Conservation (phyloP, 2,113 vertebrate genomes). For the Zapus hudsonius region DNA sequence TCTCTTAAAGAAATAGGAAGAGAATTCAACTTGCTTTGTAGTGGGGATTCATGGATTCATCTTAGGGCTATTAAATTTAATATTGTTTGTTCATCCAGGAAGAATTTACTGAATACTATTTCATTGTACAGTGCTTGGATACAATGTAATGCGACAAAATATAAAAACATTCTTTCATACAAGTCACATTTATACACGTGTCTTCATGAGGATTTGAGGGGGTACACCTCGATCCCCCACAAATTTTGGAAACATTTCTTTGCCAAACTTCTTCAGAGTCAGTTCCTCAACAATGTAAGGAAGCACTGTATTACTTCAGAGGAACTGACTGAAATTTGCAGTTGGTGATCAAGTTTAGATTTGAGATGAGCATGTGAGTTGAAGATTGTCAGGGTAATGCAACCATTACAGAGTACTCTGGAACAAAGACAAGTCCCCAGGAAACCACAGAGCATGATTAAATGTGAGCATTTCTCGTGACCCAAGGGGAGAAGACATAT, state of each 20-base stretch:
- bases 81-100: background rate
- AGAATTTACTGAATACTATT: background rate
- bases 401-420: background rate
- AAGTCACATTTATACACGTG: background rate
- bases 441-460: background rate
- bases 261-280: background rate
- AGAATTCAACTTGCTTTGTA: background rate
- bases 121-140: background rate
- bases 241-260: background rate
- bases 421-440: fast-evolving
- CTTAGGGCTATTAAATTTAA: background rate
- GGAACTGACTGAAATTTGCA: background rate
- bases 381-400: background rate
- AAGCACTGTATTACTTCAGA: background rate
- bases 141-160: background rate
- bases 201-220: background rate
- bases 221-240: background rate
- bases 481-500: fast-evolving
- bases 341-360: background rate
- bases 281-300: background rate
- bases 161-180: background rate
- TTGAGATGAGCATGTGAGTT: background rate
- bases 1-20: background rate
- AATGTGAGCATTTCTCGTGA: fast-evolving
- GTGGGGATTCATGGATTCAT: background rate